Evolutionary conservation across 2,113 vertebrate species (phyloP).

Genomic region (Seriola rivoliana): DNA sequence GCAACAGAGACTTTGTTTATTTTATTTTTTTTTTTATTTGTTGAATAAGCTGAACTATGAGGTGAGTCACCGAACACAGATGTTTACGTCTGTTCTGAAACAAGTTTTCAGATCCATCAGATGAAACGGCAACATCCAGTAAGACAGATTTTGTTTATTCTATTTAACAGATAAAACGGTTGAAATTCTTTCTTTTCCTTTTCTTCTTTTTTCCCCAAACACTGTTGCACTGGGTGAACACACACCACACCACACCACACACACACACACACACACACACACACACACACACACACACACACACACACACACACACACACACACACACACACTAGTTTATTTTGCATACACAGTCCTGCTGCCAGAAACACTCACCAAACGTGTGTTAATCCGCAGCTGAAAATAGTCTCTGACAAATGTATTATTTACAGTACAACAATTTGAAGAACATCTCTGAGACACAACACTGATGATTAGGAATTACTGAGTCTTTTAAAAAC

Average conservation of each 20-base stretch:
- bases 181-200: neutral
- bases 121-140: neutral
- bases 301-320: no score
- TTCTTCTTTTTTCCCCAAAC: neutral
- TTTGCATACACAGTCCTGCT: neutral
- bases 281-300: neutral
- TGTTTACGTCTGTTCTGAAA: neutral
- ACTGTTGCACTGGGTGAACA: neutral
- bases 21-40: neutral
- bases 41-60: constrained; percentile 27
- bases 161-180: neutral
- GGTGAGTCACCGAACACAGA: constrained; percentile 24
- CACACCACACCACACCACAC: neutral
- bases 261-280: no score
- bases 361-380: neutral
- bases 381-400: neutral
- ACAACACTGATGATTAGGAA: no score
- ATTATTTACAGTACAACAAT: neutral
- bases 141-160: neutral
- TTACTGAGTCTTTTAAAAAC: no score
- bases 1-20: constrained; percentile 35
- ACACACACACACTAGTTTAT: neutral
- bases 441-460: neutral
- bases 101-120: constrained; percentile 2
- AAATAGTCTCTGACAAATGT: neutral